phyloP scores from a whole-genome alignment of 2,888 invertebrate genomes.

The Conomelus anceps region DNA sequence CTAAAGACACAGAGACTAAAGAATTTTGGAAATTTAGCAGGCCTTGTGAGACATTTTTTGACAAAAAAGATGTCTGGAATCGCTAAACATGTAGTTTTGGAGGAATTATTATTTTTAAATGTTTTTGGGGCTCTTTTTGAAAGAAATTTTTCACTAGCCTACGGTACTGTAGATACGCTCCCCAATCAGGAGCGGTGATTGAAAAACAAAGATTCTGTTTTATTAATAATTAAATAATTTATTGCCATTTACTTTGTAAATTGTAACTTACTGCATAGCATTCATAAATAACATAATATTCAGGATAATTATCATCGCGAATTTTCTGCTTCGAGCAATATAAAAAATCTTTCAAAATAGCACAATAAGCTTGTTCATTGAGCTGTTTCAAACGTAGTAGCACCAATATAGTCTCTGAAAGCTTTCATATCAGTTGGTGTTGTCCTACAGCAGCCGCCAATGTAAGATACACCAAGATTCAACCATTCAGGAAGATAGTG shows the following conservation, averaged over 20 bases:
- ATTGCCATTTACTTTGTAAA: background rate
- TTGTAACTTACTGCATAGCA: too few relatives aligned
- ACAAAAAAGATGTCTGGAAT: too few relatives aligned
- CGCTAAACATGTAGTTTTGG: too few relatives aligned
- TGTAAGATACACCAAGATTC: slow-evolving; percentile 68
- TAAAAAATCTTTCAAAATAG: background rate
- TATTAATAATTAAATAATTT: background rate
- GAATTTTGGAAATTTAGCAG: too few relatives aligned
- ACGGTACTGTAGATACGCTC: too few relatives aligned
- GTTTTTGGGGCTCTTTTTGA: too few relatives aligned
- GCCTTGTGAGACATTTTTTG: too few relatives aligned
- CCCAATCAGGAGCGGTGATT: background rate
- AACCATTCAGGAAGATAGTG: slow-evolving; percentile 74
- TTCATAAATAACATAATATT: background rate
- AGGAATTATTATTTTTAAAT: too few relatives aligned
- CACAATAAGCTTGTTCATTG: background rate
- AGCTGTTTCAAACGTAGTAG: background rate
- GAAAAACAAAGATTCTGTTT: background rate
- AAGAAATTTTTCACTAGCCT: too few relatives aligned
- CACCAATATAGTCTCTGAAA: slow-evolving; percentile 22
- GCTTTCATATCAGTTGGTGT: slow-evolving; percentile 71
- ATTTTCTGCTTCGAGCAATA: background rate
- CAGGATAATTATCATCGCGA: background rate
- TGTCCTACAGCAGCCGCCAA: slow-evolving; percentile 90
- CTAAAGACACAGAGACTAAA: too few relatives aligned